Evolutionary conservation across 1,140 invertebrate species (phyloP).

Genomic region (Drosophila leontia): DNA sequence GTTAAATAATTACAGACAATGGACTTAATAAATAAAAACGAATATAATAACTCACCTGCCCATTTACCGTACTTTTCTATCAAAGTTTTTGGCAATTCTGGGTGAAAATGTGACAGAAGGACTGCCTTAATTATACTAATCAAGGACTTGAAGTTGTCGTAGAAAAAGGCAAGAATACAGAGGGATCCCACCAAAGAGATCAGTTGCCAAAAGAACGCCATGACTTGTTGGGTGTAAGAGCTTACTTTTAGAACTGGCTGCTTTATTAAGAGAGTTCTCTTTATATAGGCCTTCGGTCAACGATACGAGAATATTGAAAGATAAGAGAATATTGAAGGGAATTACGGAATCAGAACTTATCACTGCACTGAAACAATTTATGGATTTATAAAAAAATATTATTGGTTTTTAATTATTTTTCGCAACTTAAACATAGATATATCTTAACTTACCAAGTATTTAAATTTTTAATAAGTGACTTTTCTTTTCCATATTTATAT

Average conservation of each 20-base stretch:
- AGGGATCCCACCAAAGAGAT: constrained; percentile 76
- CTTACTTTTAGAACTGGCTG: constrained; percentile 35
- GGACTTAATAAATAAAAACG: background rate
- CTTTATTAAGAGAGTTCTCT: background rate
- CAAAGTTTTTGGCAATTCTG: constrained; percentile 85
- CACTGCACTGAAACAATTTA: background rate
- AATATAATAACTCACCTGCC: constrained; percentile 85
- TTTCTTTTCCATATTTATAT: too few relatives aligned
- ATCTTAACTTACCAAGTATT: too few relatives aligned
- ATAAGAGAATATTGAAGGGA: constrained; percentile 2
- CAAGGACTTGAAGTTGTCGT: constrained; percentile 86
- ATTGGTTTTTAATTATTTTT: too few relatives aligned
- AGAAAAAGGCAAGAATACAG: constrained; percentile 79
- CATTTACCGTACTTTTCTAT: constrained; percentile 86
- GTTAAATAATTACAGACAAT: too few relatives aligned
- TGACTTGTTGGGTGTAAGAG: constrained; percentile 58
- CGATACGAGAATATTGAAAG: constrained; percentile 1
- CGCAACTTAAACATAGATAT: too few relatives aligned
- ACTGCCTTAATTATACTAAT: constrained; percentile 85
- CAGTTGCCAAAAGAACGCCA: constrained; percentile 73
- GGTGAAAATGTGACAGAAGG: constrained; percentile 86
- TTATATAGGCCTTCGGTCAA: background rate
- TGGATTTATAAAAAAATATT: too few relatives aligned
- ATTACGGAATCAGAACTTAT: too few relatives aligned
- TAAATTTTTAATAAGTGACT: too few relatives aligned